Percentiles rank a stretch among this genome's conserved stretches.
Conservation (phyloP, 2,113 vertebrate species). For the Alethe castanea region DNA sequence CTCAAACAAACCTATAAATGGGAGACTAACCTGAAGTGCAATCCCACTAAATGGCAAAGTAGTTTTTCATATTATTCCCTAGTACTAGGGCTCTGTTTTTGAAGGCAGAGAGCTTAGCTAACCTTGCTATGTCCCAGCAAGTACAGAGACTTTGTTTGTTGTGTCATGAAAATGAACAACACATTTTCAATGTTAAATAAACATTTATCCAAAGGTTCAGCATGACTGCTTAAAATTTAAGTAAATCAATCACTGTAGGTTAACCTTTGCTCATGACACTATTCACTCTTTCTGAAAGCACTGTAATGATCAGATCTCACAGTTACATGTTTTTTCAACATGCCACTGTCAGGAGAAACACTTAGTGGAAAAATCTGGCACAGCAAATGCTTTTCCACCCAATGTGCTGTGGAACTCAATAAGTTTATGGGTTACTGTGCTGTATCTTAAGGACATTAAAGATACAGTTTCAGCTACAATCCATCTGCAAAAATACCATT, state of each 20-base stretch:
- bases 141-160: slow-evolving; percentile 11
- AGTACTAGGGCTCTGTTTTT: neutral
- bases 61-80: neutral
- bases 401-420: neutral
- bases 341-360: slow-evolving; percentile 45
- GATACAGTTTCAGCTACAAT: slow-evolving; percentile 47
- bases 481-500: slow-evolving; percentile 46
- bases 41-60: neutral
- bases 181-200: slow-evolving; percentile 30
- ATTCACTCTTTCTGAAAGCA: neutral
- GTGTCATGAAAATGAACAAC: slow-evolving; percentile 16
- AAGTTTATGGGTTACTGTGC: slow-evolving; percentile 29
- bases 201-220: slow-evolving; percentile 37
- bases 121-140: neutral
- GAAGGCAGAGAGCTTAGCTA: neutral
- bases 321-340: slow-evolving; percentile 30
- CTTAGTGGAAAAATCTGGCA: slow-evolving; percentile 44
- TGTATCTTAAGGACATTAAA: slow-evolving; percentile 52
- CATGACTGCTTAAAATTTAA: neutral
- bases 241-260: slow-evolving; percentile 41
- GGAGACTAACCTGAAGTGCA: neutral
- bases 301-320: neutral
- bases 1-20: neutral
- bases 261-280: slow-evolving; percentile 14
- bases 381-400: slow-evolving; percentile 31